Evolutionary conservation across 2,888 invertebrate species (phyloP).

Genomic region (Agapostemon virescens): DNA sequence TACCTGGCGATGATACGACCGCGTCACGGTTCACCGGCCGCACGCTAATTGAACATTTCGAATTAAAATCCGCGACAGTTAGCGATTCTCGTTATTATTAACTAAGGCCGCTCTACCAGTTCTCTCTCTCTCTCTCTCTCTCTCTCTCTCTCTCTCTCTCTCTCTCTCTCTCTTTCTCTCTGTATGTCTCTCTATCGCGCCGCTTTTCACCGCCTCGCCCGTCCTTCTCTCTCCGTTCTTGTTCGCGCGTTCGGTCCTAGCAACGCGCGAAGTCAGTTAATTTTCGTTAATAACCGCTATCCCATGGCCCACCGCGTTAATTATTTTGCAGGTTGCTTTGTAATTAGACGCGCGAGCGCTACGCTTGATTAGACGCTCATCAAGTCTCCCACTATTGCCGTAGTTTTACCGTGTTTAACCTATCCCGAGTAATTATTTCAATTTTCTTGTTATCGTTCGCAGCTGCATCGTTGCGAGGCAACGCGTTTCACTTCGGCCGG

Average conservation of each 20-base stretch:
- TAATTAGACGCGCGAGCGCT: conserved; percentile 8
- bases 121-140: not conserved
- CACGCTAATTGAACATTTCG: conserved; percentile 66
- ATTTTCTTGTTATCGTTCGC: conserved; percentile 13
- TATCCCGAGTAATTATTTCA: conserved; percentile 28
- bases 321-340: conserved; percentile 35
- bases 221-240: not conserved
- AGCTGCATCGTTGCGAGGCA: conserved; percentile 7
- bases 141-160: not conserved
- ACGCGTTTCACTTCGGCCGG: not conserved
- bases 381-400: conserved; percentile 24
- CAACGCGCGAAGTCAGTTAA: conserved; percentile 25
- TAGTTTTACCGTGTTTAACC: conserved; percentile 25
- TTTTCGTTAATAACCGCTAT: conserved; percentile 41
- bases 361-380: conserved; percentile 40
- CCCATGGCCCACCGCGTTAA: conserved; percentile 22
- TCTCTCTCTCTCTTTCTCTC: not conserved
- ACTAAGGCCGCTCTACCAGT: conserved; percentile 31
- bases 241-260: not conserved
- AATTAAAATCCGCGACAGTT: conserved; percentile 62
- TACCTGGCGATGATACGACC: conserved; percentile 61
- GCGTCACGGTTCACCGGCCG: conserved; percentile 54
- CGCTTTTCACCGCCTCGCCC: not conserved
- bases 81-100: conserved; percentile 57
- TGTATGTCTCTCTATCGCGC: not conserved